A percentile compares a stretch with the other conserved stretches of the same genome.
Conservation (phyloP, 2,797 vertebrate genomes). For the Diglossa cyanea region DNA sequence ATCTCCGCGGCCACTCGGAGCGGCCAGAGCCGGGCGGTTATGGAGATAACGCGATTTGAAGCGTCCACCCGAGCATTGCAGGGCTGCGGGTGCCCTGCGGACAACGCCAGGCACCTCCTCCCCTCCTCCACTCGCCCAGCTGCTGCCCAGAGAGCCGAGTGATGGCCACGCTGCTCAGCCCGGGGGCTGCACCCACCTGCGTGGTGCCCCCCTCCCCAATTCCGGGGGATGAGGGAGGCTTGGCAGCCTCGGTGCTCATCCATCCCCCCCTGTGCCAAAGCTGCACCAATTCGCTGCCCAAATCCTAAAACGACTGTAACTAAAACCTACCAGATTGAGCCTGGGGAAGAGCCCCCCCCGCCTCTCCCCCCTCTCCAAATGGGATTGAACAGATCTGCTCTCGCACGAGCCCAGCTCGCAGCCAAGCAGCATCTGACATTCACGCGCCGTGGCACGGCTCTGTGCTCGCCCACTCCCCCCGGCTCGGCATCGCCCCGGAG, state of each 20-base stretch:
- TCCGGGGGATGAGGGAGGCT: not conserved
- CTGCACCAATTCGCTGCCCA: constrained; percentile 44
- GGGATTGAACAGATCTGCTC: constrained; percentile 40
- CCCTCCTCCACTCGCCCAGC: not conserved
- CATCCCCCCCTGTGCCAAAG: constrained; percentile 12
- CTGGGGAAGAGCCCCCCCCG: not conserved
- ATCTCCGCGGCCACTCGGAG: constrained; percentile 60
- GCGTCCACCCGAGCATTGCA: constrained; percentile 46
- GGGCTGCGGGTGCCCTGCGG: constrained; percentile 53
- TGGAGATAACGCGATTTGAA: constrained; percentile 64
- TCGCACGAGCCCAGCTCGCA: constrained; percentile 18
- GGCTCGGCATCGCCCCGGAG: not conserved
- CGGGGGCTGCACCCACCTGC: constrained; percentile 8
- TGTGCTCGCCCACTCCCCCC: constrained; percentile 44
- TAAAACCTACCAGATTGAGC: constrained; percentile 55
- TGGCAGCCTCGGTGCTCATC: constrained; percentile 21
- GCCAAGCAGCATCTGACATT: constrained; percentile 56
- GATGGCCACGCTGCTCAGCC: not conserved
- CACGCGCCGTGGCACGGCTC: constrained; percentile 46
- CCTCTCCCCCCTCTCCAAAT: constrained; percentile 12
- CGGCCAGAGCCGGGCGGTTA: constrained; percentile 45
- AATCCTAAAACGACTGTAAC: constrained; percentile 49
- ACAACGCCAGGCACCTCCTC: constrained; percentile 32
- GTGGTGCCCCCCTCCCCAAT: not conserved
- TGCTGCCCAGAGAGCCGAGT: constrained; percentile 1